Evolutionary conservation across 2,888 invertebrate species (phyloP).

Genomic region (Papilio protenor): DNA sequence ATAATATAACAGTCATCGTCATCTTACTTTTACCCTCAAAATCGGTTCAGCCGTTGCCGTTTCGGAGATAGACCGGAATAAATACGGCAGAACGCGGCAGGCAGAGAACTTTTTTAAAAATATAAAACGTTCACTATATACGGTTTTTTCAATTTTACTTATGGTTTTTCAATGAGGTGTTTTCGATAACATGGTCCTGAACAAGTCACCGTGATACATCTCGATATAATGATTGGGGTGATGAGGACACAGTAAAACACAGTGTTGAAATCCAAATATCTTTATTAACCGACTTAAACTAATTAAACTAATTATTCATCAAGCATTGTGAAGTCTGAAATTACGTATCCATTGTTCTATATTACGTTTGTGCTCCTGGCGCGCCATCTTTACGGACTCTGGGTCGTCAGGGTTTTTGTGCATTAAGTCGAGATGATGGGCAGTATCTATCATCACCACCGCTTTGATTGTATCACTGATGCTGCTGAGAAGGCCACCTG

Average conservation of each 20-base stretch:
- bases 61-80: too few species aligned
- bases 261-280: neutral
- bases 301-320: constrained; percentile 23
- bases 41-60: too few species aligned
- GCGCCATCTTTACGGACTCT: constrained; percentile 85
- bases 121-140: too few species aligned
- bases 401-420: constrained; percentile 86
- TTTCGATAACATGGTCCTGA: neutral
- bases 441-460: constrained; percentile 91
- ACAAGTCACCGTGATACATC: neutral
- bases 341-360: constrained; percentile 85
- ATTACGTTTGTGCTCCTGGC: constrained; percentile 85
- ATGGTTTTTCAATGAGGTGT: neutral
- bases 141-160: too few species aligned
- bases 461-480: constrained; percentile 87
- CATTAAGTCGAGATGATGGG: constrained; percentile 94
- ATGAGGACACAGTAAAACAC: neutral
- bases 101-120: too few species aligned
- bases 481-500: constrained; percentile 88
- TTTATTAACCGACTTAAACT: constrained; percentile 21
- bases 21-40: too few species aligned
- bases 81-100: too few species aligned
- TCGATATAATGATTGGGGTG: neutral
- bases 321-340: constrained; percentile 49
- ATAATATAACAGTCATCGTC: too few species aligned